A percentile compares a stretch with the other conserved stretches of the same genome.
Conservation (phyloP, 2,888 invertebrate genomes). For the Rhopalosiphum nymphaeae region DNA sequence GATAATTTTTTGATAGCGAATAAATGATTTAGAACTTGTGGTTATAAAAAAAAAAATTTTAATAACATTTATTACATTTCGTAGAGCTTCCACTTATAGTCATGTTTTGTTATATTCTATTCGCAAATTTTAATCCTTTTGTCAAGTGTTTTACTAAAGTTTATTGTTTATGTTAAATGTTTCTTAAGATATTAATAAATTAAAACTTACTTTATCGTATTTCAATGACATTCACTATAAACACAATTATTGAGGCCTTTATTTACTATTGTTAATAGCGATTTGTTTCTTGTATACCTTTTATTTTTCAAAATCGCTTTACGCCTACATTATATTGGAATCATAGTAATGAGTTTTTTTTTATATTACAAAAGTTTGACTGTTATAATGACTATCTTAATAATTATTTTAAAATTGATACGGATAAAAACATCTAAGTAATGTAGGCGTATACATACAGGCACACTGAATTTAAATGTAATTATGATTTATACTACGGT, state of each 20-base stretch:
- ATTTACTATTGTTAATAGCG: background rate
- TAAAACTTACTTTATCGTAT: background rate
- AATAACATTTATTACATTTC: background rate
- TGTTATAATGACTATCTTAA: background rate
- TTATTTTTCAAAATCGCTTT: background rate
- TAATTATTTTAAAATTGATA: background rate
- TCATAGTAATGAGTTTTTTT: no score
- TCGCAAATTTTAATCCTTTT: background rate
- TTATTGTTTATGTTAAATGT: background rate
- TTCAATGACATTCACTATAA: background rate
- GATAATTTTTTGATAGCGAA: background rate
- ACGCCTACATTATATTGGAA: background rate
- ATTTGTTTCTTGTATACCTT: background rate
- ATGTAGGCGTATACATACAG: background rate
- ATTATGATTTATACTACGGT: background rate
- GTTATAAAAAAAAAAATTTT: background rate
- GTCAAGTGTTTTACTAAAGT: background rate
- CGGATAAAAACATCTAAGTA: background rate
- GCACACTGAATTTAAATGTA: background rate
- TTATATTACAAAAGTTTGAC: background rate
- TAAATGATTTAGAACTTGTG: background rate
- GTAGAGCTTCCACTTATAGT: background rate
- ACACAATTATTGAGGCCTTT: background rate
- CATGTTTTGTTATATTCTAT: background rate
- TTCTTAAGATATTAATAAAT: background rate